Conservation (phyloP, 2,113 vertebrate genomes). For the Odobenus rosmarus region DNA sequence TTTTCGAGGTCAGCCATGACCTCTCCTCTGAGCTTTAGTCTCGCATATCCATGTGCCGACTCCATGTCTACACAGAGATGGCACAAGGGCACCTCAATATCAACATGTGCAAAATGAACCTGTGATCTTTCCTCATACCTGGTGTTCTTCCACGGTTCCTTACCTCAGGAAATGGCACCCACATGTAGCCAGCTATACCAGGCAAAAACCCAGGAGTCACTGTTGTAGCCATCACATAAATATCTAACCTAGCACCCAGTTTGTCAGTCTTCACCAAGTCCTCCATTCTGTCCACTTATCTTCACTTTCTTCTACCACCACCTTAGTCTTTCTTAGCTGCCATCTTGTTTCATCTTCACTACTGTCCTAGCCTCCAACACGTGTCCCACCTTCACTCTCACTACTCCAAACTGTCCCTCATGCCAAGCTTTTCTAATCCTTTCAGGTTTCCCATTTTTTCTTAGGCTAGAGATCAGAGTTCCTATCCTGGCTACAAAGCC, state of each 20-base stretch:
- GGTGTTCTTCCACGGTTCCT: background rate
- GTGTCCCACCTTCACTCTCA: background rate
- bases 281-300: background rate
- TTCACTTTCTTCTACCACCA: background rate
- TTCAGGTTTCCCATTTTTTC: background rate
- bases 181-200: accelerated
- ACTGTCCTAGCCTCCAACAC: background rate
- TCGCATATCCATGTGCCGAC: background rate
- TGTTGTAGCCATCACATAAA: background rate
- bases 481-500: background rate
- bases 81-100: background rate
- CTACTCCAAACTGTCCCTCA: background rate
- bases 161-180: background rate
- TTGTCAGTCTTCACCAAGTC: background rate
- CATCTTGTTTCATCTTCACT: background rate
- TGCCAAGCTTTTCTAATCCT: background rate
- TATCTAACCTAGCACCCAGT: background rate
- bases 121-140: background rate
- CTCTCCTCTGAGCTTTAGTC: background rate
- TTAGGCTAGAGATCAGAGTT: background rate
- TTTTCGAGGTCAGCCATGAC: background rate
- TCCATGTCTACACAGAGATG: background rate
- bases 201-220: background rate
- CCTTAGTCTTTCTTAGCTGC: background rate
- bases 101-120: background rate